Conservation (phyloP, 1,140 invertebrate species). For the Bombyx mori region DNA sequence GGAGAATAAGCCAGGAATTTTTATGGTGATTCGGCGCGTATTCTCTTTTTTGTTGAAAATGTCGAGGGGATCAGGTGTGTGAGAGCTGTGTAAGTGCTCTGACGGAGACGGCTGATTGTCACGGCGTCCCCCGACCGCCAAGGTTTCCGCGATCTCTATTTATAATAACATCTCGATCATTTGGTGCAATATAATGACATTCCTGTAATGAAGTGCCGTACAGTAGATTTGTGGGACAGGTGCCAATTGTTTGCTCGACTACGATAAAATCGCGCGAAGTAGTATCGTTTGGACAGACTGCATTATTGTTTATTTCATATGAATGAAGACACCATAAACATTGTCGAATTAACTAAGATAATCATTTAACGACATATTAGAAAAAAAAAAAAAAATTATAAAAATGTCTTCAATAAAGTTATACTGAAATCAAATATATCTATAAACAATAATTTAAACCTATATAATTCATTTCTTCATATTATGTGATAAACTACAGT, state of each 20-base stretch:
- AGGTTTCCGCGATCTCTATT: conserved; percentile 64
- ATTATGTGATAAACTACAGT: too few species aligned
- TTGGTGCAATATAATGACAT: conserved; percentile 67
- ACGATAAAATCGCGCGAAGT: conserved; percentile 41
- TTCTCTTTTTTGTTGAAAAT: conserved; percentile 55
- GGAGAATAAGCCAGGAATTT: conserved; percentile 67
- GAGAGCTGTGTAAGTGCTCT: conserved; percentile 25
- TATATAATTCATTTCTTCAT: too few species aligned
- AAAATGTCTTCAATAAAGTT: too few species aligned
- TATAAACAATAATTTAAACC: too few species aligned
- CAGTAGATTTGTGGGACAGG: conserved; percentile 62
- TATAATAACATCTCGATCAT: conserved; percentile 65
- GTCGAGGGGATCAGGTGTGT: conserved; percentile 32
- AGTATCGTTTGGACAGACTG: conserved; percentile 62
- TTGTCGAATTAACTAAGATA: too few species aligned
- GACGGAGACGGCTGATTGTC: conserved; percentile 24
- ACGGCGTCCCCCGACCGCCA: conserved; percentile 43
- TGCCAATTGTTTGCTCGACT: conserved; percentile 63
- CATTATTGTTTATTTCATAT: conserved; percentile 29
- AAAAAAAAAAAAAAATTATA: too few species aligned
- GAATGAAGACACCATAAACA: conserved; percentile 3
- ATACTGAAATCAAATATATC: too few species aligned
- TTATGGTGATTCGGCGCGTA: conserved; percentile 51
- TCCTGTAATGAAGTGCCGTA: conserved; percentile 65
- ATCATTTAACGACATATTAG: too few species aligned